Base-by-base conservation (phyloP, 2,888 invertebrate species). In the Dugesia japonica region DNA sequence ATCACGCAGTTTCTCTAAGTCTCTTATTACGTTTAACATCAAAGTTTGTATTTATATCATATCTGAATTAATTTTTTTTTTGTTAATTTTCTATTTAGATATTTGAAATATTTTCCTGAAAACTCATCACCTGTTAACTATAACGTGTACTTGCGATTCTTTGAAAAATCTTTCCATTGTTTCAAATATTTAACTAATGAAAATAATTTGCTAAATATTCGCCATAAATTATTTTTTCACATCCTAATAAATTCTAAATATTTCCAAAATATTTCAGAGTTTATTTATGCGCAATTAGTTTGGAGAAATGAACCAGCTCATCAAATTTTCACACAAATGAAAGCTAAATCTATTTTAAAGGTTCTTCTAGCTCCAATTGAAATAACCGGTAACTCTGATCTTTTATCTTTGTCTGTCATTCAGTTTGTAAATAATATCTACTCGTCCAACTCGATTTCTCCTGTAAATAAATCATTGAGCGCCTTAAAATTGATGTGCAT, bases 381-480 rank as follows among this genome's bases (percentile, higher is more conserved):
- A 56, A 23, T 9, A 20, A 20, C 56, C 20, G 1, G 4, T 20
- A 20, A n/a, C 7, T 23, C 4, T 56, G 56, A 56, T 56, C 56
- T 56, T 56, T 56, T n/a, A n/a, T 4, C 4, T 56, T n/a, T 56
- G 4, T 4, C 56, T 9, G 17, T 56, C 56, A 56, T 56, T 56
- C 56, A 56, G 23, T 56, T 56, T 56, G 23, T 56, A 7, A 56
- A 56, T 56, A 56, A 56, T 56, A 56, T 56, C 56, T 56, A 56
- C 23, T 56, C 56, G 17, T 56, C n/a, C 9, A 13, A 56, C 7
- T 20, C 56, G n/a, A 20, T 1, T 56, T 56, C 17, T 4, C 20
- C 20, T 7, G 23, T 9, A 9, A n/a, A n/a, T n/a, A n/a, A n/a
- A n/a, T 56, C 9, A 4, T 7, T 56, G 7, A 13, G 23, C 7